Evolutionary conservation across 2,888 invertebrate species (phyloP), one percentile per base, ranked within the genome.

Genomic region (Chrysolina americana): DNA sequence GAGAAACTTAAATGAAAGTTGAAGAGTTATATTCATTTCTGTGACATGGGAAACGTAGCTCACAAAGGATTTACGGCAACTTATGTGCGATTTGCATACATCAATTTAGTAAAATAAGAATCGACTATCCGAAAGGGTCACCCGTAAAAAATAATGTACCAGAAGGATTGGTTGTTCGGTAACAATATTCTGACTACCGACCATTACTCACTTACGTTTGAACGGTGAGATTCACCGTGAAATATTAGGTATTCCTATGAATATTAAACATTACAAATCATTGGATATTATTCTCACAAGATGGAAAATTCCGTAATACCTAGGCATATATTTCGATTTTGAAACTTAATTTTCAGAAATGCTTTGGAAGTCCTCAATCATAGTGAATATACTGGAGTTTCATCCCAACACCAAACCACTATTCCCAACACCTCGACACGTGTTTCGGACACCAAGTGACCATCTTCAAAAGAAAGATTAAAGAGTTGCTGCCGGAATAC

Each of bases 1-100:
- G 2, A 74, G 73, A 75, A 76, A 79, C 76, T 76, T 75, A 74
- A 78, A 79, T 74, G 73, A 77, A 77, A 73, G 71, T 73, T 74
- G 75, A 74, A 70, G 72, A 75, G 66, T 78, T 75, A 74, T 70
- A 72, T 68, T 71, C 73, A 66, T 76, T 79, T 72, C 47, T 75
- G 71, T 59, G 78, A 74, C 78, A 78, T 78, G 78, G 78, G 78
- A 78, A 78, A 71, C 76, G 71, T 64, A 59, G 41, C 71, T 68
- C 71, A 73, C 73, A 68, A 71, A 64, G 76, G 73, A 68, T 71
- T 76, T 70, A 68, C 68, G 62, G 73, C 28, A 68, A 76, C 68
- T 71, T 69, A 59, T 71, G 19, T 11, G n/a, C 68, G 71, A 75
- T 75, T 76, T 71, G 76, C 76, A 76, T 76, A 73, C 71, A 71